phyloP scores from a whole-genome alignment of 1,140 invertebrate genomes.

The Andricus grossulariae region DNA sequence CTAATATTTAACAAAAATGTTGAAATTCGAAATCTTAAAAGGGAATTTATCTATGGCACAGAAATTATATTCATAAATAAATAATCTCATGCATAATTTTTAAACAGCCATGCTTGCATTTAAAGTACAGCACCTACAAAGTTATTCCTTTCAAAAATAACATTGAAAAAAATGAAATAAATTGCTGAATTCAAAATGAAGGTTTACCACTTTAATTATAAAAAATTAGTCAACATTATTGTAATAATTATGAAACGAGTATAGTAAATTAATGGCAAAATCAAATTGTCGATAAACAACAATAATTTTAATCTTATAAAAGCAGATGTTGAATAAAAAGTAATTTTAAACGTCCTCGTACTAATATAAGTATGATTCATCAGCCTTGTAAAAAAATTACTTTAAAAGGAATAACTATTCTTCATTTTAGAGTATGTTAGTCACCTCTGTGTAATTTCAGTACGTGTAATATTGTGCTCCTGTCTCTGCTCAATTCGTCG shows the following conservation, averaged over 20 bases:
- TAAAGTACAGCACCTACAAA: neutral
- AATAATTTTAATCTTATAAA: neutral
- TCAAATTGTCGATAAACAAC: too few species aligned
- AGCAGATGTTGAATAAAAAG: neutral
- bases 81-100: neutral
- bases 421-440: slow-evolving; percentile 62
- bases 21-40: neutral
- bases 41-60: neutral
- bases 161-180: neutral
- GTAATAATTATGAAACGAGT: too few species aligned
- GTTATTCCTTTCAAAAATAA: too few species aligned
- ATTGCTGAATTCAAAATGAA: too few species aligned
- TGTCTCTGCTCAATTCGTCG: slow-evolving; percentile 82
- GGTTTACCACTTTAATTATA: too few species aligned
- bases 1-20: neutral
- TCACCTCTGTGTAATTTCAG: slow-evolving; percentile 83
- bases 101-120: slow-evolving; percentile 2
- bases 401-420: slow-evolving; percentile 23
- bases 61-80: neutral
- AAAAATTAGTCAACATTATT: too few species aligned
- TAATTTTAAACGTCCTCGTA: slow-evolving; percentile 2
- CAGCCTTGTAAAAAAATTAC: neutral
- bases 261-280: too few species aligned
- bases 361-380: slow-evolving; percentile 18
- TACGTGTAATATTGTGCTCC: slow-evolving; percentile 82